Evolutionary conservation across 2,888 invertebrate species (phyloP), one percentile per base, ranked within the genome.

Genomic region (Brachyopa scutellaris): DNA sequence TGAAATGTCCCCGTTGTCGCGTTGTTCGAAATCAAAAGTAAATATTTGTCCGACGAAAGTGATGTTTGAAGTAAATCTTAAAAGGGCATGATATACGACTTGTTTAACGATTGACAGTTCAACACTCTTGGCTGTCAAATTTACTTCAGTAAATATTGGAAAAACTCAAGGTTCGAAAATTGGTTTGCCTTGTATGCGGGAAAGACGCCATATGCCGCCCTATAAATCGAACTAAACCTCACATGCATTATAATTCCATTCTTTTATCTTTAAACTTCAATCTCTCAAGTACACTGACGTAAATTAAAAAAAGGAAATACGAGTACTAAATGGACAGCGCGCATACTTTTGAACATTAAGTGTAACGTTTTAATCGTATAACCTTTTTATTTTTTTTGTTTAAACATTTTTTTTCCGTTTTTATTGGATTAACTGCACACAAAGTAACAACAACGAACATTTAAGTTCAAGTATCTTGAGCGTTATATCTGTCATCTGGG

Each of bases 91-190:
- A 82, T 77, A 70, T 82, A 82, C 61, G 66, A 55, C 64, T 70
- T 77, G 64, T 72, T 84, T 83, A 78, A 67, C 86, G 88, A 89
- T 88, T 89, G 89, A 89, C 89, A 88, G 88, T 79, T 87, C 86
- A 87, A 88, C 89, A 89, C 89, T 89, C 85, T 85, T 83, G 86
- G 85, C 89, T 89, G 90, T 89, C 89, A 88, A 86, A 87, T 85
- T 85, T 85, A 85, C 77, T 72, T 78, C 51, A 59, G 79, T 82
- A 51, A 82, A 82, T 82, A 82, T 76, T 80, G 59, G 51, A 19
- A 45, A 21, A 51, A 55, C 26, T 59, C 59, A 57, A 82, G 26
- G 7, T 64, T 74, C 36, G 26, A 61, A 80, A 79, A 77, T 74
- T 69, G 69, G 69, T 69, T 80, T 74, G 57, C 9, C 29, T 64